These are phyloP conservation scores for Sylvia borin DNA, from an alignment of 2,797 vertebrate genomes.

Conservation along the genomic window DNA sequence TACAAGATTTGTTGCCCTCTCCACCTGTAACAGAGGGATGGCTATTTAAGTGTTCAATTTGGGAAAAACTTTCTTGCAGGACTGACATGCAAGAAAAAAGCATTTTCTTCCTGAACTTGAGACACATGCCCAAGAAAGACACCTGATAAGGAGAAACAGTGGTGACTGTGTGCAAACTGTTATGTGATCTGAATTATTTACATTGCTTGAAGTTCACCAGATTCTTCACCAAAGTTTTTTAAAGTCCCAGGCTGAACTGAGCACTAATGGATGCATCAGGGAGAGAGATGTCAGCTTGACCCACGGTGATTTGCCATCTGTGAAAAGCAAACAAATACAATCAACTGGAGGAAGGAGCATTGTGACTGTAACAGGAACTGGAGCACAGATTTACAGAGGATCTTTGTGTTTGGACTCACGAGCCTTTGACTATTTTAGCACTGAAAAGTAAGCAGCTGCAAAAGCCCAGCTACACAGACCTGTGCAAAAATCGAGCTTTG, in stretches of 20 bases:
- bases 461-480: not conserved
- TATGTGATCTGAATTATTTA: not conserved
- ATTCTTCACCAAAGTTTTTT: not conserved
- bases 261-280: not conserved
- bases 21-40: not conserved
- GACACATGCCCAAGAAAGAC: not conserved
- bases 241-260: not conserved
- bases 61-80: not conserved
- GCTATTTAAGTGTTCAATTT: not conserved
- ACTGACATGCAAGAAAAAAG: not conserved
- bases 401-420: not conserved
- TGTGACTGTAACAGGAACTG: not conserved
- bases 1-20: not conserved
- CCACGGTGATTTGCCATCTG: not conserved
- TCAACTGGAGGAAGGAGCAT: not conserved
- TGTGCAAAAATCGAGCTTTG: not conserved
- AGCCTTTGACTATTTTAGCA: not conserved
- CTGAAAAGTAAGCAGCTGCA: not conserved
- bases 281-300: not conserved
- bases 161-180: not conserved
- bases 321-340: slow-evolving; percentile 41
- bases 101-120: not conserved
- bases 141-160: not conserved
- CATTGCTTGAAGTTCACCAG: not conserved
- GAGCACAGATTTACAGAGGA: not conserved